Evolutionary conservation across 2,113 vertebrate genomes (phyloP), one percentile per base, ranked within the genome.

Genomic region (Ceyx melanurus): DNA sequence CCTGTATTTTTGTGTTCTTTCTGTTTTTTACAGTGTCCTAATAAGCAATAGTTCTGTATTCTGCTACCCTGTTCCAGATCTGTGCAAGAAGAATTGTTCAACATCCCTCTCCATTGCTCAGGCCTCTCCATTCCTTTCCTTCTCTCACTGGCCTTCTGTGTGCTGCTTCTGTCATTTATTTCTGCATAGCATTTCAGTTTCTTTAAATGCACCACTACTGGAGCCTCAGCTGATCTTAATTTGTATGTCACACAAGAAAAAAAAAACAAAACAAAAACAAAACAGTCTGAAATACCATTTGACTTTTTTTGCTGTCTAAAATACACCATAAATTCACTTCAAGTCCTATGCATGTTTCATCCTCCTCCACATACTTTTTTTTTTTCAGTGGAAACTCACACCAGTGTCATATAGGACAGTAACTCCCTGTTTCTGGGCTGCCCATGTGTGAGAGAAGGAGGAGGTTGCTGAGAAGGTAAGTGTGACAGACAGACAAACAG

Each of bases 201-300:
- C 81, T 89, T 82, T 79, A 82, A 72, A 67, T 15, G 45, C 48
- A 51, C 6, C n/a, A 13, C n/a, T 80, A 4, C 0, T 58, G 60
- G 72, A 71, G 48, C n/a, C 86, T 86, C 95, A 93, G 79, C 88
- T 94, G 94, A 96, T 77, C 75, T 94, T 75, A 91, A 92, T 96
- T 94, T 93, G 79, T 66, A 46, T 50, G 29, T 80, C 78, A 88
- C 53, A 93, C 76, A 92, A 73, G 37, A 35, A 22, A 45, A 71
- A 71, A 65, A 70, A 13, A 53, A 58, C 37, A 18, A 31, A 57
- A 25, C 31, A 40, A 21, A 58, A 40, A 21, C 13, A 62, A 46
- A 6, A 13, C 46, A 61, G 23, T 18, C 45, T 73, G 54, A 79
- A 93, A 94, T 70, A 29, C 62, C 31, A 68, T 81, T 88, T 85